phyloP scores from a whole-genome alignment of 2,797 vertebrate species.

The Spheniscus humboldti region DNA sequence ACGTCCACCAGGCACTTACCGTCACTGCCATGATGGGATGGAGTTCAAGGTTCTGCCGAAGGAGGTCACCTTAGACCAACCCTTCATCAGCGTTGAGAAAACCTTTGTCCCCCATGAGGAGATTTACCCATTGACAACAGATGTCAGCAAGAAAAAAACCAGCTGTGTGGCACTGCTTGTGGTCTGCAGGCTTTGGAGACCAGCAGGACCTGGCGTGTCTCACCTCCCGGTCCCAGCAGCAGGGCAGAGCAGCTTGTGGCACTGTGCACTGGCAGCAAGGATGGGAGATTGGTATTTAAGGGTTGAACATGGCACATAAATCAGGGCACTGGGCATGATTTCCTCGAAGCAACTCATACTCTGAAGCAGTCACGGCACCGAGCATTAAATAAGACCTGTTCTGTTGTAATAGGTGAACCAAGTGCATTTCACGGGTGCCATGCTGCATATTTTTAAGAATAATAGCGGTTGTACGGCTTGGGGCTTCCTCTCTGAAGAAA shows the following conservation, averaged over 20 bases:
- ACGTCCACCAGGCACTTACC: neutral
- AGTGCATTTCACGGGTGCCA: neutral
- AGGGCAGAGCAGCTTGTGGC: neutral
- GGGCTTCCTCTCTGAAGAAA: neutral
- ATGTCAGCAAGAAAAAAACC: neutral
- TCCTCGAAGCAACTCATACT: neutral
- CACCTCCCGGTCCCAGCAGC: neutral
- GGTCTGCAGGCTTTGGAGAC: neutral
- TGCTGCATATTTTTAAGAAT: neutral
- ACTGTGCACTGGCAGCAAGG: neutral
- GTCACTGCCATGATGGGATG: neutral
- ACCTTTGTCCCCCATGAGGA: neutral
- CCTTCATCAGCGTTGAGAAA: accelerated
- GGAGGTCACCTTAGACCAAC: neutral
- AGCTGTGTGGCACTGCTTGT: accelerated
- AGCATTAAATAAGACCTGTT: neutral
- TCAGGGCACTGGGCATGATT: neutral
- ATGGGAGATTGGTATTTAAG: neutral
- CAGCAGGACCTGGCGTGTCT: neutral
- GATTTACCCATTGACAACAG: neutral
- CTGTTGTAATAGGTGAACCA: neutral
- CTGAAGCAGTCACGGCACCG: neutral
- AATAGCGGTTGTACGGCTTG: neutral
- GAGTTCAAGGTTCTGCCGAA: neutral
- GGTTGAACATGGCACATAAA: neutral